These are phyloP conservation scores for Formicarius rufipectus DNA, from an alignment of 2,113 vertebrate genomes.

Conservation along the genomic window DNA sequence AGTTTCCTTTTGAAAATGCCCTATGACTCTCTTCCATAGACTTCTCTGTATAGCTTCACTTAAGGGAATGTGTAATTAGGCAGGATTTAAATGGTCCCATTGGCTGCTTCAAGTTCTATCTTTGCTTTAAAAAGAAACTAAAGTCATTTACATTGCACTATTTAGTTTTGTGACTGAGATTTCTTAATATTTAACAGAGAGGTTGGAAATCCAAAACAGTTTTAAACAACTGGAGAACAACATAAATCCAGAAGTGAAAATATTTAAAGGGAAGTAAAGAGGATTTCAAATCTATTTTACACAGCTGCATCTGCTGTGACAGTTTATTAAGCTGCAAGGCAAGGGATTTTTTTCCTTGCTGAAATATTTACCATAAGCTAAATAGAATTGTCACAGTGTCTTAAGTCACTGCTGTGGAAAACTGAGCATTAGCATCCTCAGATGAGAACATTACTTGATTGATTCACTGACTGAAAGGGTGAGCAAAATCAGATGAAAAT, in stretches of 20 bases:
- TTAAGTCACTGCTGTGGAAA: constrained; percentile 42
- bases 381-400: constrained; percentile 60
- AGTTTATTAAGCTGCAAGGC: constrained; percentile 48
- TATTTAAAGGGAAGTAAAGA: constrained; percentile 36
- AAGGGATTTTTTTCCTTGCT: background rate
- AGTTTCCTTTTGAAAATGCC: background rate
- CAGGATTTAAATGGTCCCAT: background rate
- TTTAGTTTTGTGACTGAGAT: background rate
- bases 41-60: background rate
- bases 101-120: background rate
- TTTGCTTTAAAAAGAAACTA: background rate
- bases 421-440: constrained; percentile 55
- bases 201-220: background rate
- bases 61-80: background rate
- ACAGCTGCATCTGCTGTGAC: constrained; percentile 20
- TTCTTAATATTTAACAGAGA: background rate
- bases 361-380: constrained; percentile 69
- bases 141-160: background rate
- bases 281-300: constrained; percentile 58
- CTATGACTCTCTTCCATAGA: background rate
- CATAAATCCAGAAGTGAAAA: constrained; percentile 48
- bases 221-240: constrained; percentile 32
- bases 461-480: constrained; percentile 15
- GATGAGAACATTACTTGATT: constrained; percentile 33
- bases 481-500: constrained; percentile 48